phyloP scores from a whole-genome alignment of 2,888 invertebrate species.

The Prenolepis imparis region DNA sequence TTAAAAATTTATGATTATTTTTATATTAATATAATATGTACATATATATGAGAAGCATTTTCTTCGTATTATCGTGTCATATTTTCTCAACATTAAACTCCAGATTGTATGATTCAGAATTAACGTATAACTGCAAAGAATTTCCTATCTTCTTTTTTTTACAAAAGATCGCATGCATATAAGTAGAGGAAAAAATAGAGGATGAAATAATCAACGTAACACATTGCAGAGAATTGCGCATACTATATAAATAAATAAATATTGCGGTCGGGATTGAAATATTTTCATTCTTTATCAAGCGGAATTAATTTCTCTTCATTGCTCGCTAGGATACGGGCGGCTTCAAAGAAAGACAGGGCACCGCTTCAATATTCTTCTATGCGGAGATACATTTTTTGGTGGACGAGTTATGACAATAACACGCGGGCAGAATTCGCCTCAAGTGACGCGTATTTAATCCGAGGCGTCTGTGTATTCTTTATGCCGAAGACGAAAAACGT shows the following conservation, averaged over 20 bases:
- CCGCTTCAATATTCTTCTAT: background rate
- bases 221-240: background rate
- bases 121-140: background rate
- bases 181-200: background rate
- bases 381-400: background rate
- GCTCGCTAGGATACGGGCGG: conserved; percentile 14
- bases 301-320: conserved; percentile 1
- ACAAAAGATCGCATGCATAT: background rate
- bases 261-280: background rate
- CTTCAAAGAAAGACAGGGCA: background rate
- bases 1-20: too few species aligned
- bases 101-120: background rate
- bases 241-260: conserved; percentile 15
- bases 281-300: background rate
- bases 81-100: background rate
- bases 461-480: conserved; percentile 58
- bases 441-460: conserved; percentile 35
- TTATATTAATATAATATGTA: background rate
- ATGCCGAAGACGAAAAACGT: conserved; percentile 19
- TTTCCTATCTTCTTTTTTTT: background rate
- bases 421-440: background rate
- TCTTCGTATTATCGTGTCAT: background rate
- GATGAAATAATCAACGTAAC: background rate
- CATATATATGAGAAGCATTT: background rate
- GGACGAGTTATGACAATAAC: background rate